A percentile compares a stretch with the other conserved stretches of the same genome.
phyloP scores from a whole-genome alignment of 2,797 vertebrate genomes.

The Alcedo quadribrachys region DNA sequence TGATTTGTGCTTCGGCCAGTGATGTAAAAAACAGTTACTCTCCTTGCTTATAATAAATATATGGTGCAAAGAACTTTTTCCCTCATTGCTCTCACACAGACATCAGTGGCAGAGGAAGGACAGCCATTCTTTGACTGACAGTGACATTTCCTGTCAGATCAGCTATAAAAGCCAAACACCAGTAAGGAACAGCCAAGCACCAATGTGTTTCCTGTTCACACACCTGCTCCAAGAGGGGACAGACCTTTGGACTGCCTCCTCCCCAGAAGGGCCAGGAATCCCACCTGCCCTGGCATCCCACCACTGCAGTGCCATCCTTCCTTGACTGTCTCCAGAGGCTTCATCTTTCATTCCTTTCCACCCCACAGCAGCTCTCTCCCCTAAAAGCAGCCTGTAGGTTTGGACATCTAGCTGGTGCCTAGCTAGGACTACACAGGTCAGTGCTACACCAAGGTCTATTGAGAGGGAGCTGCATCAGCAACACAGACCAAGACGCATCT shows the following conservation, averaged over 20 bases:
- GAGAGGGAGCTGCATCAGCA: not conserved
- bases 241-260: not conserved
- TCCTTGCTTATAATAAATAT: not conserved
- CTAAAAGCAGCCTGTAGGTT: not conserved
- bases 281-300: not conserved
- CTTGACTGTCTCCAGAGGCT: not conserved
- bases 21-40: not conserved
- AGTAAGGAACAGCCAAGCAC: rapidly evolving
- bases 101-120: not conserved
- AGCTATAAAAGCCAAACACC: not conserved
- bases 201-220: rapidly evolving
- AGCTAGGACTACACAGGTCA: rapidly evolving
- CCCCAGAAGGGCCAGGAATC: rapidly evolving
- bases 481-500: not conserved
- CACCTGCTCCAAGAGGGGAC: rapidly evolving
- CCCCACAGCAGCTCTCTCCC: not conserved
- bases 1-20: constrained; percentile 1
- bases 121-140: not conserved
- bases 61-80: not conserved
- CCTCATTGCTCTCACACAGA: not conserved
- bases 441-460: not conserved
- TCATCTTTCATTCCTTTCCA: not conserved
- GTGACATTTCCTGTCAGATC: not conserved
- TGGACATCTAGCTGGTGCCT: not conserved
- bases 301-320: not conserved